Percentiles rank a stretch among this genome's conserved stretches.
Evolutionary conservation across 35 echinoderm and acorn worm genomes (phyloP).

Genomic region (Lytechinus pictus): DNA sequence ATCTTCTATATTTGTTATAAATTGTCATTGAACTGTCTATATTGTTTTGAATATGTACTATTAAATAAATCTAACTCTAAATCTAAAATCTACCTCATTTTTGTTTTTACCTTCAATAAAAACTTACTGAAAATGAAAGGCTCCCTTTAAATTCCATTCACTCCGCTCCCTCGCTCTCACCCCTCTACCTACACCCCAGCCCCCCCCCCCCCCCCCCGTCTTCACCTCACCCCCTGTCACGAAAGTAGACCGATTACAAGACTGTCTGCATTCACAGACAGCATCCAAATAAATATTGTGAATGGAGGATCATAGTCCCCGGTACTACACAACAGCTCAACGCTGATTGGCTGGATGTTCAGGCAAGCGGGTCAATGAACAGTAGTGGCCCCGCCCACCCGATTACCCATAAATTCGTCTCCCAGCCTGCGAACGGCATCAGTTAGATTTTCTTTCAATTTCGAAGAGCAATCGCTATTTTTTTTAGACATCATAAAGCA

Average conservation of each 20-base stretch:
- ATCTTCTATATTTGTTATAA: too few relatives aligned
- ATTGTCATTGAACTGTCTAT: too few relatives aligned
- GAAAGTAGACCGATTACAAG: not conserved
- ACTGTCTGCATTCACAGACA: not conserved
- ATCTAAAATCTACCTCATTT: too few relatives aligned
- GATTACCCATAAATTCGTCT: slow-evolving; percentile 36
- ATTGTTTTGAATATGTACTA: too few relatives aligned
- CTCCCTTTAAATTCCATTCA: not conserved
- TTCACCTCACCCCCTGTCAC: not conserved
- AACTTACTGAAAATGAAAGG: too few relatives aligned
- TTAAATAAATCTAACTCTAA: too few relatives aligned
- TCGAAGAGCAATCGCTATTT: not conserved
- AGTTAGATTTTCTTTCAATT: slow-evolving; percentile 3
- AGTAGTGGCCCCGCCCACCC: not conserved
- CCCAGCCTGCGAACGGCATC: not conserved
- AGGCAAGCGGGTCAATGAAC: slow-evolving; percentile 1
- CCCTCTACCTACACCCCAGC: too few relatives aligned
- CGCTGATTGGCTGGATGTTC: not conserved
- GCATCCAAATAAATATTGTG: slow-evolving; percentile 27
- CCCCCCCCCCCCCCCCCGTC: not conserved
- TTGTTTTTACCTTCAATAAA: too few relatives aligned
- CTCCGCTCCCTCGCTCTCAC: too few relatives aligned
- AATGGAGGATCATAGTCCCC: not conserved
- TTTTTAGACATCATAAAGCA: not conserved
- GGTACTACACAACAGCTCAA: not conserved